phyloP scores from a whole-genome alignment of 92 coral and sea anemone species.

The Porites evermanni region DNA sequence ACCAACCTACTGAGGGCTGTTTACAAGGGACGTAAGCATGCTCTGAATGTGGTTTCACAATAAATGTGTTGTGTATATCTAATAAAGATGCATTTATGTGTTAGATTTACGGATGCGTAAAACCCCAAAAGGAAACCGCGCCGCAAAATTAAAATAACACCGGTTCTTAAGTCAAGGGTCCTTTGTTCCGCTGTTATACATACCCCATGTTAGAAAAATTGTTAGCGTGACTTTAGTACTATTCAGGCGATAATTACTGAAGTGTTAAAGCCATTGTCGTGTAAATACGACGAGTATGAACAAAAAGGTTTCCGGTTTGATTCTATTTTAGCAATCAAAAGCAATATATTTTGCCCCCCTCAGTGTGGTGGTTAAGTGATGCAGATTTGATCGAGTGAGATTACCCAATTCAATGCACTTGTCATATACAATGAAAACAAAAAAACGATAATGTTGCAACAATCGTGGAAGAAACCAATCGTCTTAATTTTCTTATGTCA shows the following conservation, averaged over 20 bases:
- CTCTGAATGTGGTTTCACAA: neutral
- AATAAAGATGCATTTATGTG: neutral
- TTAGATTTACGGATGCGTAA: neutral
- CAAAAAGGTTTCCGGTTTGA: constrained; percentile 7
- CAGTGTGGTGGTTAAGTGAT: neutral
- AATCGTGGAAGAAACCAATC: no score
- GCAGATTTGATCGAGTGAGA: neutral
- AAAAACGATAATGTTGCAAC: no score
- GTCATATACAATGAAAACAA: no score
- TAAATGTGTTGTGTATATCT: constrained; percentile 12
- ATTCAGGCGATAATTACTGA: neutral
- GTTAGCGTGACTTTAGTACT: neutral
- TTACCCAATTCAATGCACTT: neutral
- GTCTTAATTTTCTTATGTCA: no score
- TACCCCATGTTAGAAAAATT: constrained; percentile 3
- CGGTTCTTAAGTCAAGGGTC: neutral
- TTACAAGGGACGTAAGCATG: neutral
- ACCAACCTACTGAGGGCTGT: neutral
- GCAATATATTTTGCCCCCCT: constrained; percentile 9
- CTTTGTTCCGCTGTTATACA: neutral
- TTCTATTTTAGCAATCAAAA: neutral
- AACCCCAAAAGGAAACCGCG: constrained; percentile 27
- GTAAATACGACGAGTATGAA: neutral
- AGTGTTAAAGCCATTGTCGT: constrained; percentile 17
- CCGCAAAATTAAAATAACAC: neutral